phyloP scores from a whole-genome alignment of 2,888 invertebrate species.

The Deilephila porcellus region DNA sequence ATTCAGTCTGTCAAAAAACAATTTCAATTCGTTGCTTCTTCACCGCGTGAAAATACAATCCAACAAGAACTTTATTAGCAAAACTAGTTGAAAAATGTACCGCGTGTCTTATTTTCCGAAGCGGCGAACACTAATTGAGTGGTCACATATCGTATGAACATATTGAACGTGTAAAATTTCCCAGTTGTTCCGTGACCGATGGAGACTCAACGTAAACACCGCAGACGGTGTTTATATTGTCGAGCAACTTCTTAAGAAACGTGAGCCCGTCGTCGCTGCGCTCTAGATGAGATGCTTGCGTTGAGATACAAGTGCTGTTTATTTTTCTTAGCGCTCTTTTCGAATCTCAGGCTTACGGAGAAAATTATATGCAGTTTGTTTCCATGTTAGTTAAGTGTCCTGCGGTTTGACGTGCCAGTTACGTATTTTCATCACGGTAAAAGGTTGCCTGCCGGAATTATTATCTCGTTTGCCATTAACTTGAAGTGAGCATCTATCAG shows the following conservation, averaged over 20 bases:
- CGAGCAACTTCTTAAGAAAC: constrained; percentile 71
- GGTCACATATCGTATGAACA: constrained; percentile 40
- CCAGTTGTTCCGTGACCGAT: constrained; percentile 50
- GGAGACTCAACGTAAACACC: constrained; percentile 67
- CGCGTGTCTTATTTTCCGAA: constrained; percentile 33
- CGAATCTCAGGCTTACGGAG: constrained; percentile 58
- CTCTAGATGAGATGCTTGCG: constrained; percentile 76
- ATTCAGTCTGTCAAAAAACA: neutral
- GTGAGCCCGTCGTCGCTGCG: constrained; percentile 58
- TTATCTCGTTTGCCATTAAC: constrained; percentile 27
- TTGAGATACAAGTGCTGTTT: constrained; percentile 78
- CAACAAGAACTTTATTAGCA: too few relatives aligned
- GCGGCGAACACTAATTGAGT: constrained; percentile 44
- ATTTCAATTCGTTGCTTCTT: too few relatives aligned
- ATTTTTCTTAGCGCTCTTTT: constrained; percentile 72
- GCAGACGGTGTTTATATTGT: constrained; percentile 69
- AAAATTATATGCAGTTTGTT: constrained; percentile 25
- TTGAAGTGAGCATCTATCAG: constrained; percentile 33
- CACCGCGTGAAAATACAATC: too few relatives aligned
- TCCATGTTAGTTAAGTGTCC: constrained; percentile 20
- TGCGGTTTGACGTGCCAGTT: constrained; percentile 37
- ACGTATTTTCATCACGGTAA: constrained; percentile 42
- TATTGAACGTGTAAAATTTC: constrained; percentile 48
- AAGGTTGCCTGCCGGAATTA: constrained; percentile 34
- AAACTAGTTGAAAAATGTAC: neutral